Conservation (phyloP, 2,113 vertebrate species). For the Pseudorectes ferrugineus region DNA sequence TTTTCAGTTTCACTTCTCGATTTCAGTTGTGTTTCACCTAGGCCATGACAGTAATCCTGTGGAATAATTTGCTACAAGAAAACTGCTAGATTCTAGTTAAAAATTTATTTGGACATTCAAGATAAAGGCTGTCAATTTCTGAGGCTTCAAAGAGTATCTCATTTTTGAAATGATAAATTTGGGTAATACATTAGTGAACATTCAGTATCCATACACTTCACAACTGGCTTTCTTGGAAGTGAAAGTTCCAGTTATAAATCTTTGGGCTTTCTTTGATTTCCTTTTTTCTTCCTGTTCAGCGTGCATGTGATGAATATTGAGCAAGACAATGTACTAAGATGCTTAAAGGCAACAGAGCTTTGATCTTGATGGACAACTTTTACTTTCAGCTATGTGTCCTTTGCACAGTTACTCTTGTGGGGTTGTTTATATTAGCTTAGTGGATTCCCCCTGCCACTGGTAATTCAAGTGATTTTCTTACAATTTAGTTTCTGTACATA, state of each 20-base stretch:
- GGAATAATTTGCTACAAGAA: not conserved
- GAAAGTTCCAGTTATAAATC: conserved; percentile 39
- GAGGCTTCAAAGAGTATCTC: conserved; percentile 6
- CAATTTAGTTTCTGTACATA: not conserved
- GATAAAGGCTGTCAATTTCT: conserved; percentile 29
- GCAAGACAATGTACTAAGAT: not conserved
- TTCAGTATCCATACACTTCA: not conserved
- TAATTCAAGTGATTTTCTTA: not conserved
- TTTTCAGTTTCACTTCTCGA: conserved; percentile 8
- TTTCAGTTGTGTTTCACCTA: conserved; percentile 54
- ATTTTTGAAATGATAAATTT: not conserved
- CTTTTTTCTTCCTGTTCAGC: not conserved
- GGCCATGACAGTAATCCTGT: not conserved
- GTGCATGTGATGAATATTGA: conserved; percentile 1
- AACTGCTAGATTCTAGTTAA: not conserved
- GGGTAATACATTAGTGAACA: not conserved
- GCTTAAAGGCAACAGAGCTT: not conserved
- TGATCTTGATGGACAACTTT: not conserved
- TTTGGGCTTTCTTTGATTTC: not conserved
- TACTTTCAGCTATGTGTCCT: not conserved
- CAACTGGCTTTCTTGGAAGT: conserved; percentile 47
- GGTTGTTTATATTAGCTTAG: not conserved
- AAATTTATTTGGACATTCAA: not conserved
- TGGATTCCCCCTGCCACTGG: not conserved
- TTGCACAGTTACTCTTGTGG: not conserved